Base-by-base conservation (phyloP, 2,888 invertebrate genomes). In the Habrosyne pyritoides region DNA sequence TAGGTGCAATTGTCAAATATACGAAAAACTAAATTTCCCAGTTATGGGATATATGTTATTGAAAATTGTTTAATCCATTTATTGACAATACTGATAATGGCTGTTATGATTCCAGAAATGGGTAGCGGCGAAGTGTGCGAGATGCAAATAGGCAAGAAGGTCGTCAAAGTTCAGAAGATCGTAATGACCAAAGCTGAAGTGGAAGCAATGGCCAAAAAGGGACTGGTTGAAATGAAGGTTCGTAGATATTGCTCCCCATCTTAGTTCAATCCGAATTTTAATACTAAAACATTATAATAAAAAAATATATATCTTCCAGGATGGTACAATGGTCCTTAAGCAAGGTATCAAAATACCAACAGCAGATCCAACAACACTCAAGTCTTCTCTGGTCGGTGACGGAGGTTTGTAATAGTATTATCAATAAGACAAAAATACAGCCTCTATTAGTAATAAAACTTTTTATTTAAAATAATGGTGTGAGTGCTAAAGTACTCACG, bases 141-240 rank as follows among this genome's bases (percentile, higher is more conserved):
- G 74, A 94, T 93, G 93, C 93, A 93, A 78, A 91, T 94, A 21
- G 95, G 94, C 36, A 93, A 94, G 69, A 94, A 94, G 71, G 87
- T 94, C 42, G 94, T 95, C 0, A 93, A 94, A 69, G 94, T 95
- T 10, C 94, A 95, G 79, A 95, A 94, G 77, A 93, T 95, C 47
- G 93, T 94, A 2, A 93, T 95, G 91, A 94, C 95, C 8, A 95
- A 95, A 80, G 94, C 94, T 0, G 94, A 95, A 75, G 94, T 95
- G 21, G 94, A 94, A 63, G 94, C 93, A 5, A 94, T 95, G 94
- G 93, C 94, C 2, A 94, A 94, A 70, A 92, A 95, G 65, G 95
- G 95, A n/a, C 94, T 94, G 46, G 90, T 94, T 21, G 93, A 94
- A 79, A 93, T 94, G 83, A 94, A 94, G 87, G 94, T 91, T 14